These are phyloP conservation scores for Pseudomyrmex flavicornis DNA, from an alignment of 1,140 invertebrate genomes.

Conservation along the genomic window DNA sequence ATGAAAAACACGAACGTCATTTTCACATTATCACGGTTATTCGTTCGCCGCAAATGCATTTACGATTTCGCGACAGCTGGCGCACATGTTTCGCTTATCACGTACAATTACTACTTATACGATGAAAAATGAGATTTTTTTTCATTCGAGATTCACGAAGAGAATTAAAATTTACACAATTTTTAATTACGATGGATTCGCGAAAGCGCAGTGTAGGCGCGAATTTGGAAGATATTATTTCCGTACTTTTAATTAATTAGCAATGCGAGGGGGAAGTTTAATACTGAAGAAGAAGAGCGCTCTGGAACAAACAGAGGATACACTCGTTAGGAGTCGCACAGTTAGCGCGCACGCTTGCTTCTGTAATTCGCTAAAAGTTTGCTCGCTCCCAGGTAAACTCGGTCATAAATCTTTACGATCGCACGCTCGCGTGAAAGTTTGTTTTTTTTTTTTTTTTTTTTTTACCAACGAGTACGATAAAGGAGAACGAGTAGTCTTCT, in stretches of 20 bases:
- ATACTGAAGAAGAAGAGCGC: not conserved
- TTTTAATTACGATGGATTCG: not conserved
- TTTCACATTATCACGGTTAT: constrained; percentile 48
- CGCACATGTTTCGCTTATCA: constrained; percentile 15
- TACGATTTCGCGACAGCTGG: not conserved
- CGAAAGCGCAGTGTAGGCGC: not conserved
- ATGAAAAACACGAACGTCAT: constrained; percentile 25
- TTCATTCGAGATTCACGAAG: not conserved
- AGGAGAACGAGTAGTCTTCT: constrained; percentile 41
- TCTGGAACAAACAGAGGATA: constrained; percentile 28
- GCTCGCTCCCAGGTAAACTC: constrained; percentile 40
- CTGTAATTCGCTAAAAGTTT: constrained; percentile 52
- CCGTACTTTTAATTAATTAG: constrained; percentile 40
- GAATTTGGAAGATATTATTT: constrained; percentile 9
- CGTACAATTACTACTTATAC: not conserved
- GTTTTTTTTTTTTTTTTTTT: constrained; percentile 26
- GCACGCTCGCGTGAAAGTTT: constrained; percentile 11
- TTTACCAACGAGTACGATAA: constrained; percentile 25
- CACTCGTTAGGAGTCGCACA: constrained; percentile 31
- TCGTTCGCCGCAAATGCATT: constrained; percentile 35
- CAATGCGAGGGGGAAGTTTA: constrained; percentile 9
- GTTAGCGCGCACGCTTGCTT: constrained; percentile 28
- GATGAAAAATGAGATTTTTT: not conserved
- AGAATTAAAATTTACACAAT: not conserved
- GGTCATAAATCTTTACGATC: constrained; percentile 58